Conservation (phyloP, 2,113 vertebrate genomes). For the Clarias batrachus region DNA sequence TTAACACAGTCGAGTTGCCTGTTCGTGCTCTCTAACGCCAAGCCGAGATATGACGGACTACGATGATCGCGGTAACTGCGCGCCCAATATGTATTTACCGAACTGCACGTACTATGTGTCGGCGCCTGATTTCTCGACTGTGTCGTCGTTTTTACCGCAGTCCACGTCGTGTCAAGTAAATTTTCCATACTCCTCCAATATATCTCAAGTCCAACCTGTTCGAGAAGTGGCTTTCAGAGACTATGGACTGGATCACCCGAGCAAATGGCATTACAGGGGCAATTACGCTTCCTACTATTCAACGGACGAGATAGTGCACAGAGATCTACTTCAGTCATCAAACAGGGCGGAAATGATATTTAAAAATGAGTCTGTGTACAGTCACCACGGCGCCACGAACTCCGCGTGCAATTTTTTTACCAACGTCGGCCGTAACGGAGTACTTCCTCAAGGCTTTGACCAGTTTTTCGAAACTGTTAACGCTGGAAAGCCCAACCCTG, state of each 20-base stretch:
- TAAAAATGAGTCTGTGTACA: constrained; percentile 87
- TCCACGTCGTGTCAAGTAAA: constrained; percentile 93
- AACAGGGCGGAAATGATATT: constrained; percentile 89
- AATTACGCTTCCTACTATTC: constrained; percentile 94
- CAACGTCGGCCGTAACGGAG: constrained; percentile 89
- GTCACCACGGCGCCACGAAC: constrained; percentile 78
- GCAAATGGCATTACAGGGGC: constrained; percentile 92
- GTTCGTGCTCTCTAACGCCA: constrained; percentile 75
- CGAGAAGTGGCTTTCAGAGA: constrained; percentile 96
- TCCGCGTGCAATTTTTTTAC: constrained; percentile 85
- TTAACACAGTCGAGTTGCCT: constrained; percentile 85
- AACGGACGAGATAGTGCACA: constrained; percentile 86
- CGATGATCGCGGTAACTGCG: constrained; percentile 90
- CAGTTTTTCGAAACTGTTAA: constrained; percentile 88
- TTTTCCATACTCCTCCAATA: constrained; percentile 95
- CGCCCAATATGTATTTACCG: constrained; percentile 96
- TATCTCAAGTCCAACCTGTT: constrained; percentile 94
- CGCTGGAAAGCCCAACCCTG: constrained; percentile 65
- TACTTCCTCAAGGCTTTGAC: constrained; percentile 96
- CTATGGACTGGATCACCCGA: constrained; percentile 93
- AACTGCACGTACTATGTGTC: constrained; percentile 96
- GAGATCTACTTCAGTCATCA: constrained; percentile 79
- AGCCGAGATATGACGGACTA: constrained; percentile 95
- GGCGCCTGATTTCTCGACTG: constrained; percentile 92
- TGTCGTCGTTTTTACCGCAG: constrained; percentile 93